phyloP scores from a whole-genome alignment of 2,797 vertebrate genomes.

The Coluber constrictor region DNA sequence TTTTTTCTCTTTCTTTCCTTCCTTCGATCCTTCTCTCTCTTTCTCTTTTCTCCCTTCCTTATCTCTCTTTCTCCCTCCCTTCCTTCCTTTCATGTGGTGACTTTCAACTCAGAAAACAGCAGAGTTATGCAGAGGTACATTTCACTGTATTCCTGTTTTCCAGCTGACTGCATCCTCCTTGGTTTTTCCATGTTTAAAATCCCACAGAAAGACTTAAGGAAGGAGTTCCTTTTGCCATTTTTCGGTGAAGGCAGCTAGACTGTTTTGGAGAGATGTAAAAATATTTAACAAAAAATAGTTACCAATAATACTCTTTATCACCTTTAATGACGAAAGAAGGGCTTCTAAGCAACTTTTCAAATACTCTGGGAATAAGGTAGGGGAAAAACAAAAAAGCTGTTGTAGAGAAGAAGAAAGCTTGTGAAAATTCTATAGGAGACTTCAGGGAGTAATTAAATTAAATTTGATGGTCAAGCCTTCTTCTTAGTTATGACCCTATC shows the following conservation, averaged over 20 bases:
- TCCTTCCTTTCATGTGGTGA: not conserved
- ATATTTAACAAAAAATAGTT: not conserved
- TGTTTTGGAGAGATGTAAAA: not conserved
- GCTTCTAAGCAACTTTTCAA: not conserved
- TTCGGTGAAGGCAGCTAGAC: not conserved
- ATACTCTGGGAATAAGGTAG: not conserved
- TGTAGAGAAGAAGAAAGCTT: not conserved
- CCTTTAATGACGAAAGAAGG: not conserved
- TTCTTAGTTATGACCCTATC: not conserved
- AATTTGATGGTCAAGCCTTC: not conserved
- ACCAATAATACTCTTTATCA: not conserved
- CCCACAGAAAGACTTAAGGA: not conserved
- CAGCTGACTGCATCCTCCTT: not conserved
- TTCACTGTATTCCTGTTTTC: not conserved
- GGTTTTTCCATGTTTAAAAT: not conserved
- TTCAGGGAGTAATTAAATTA: not conserved
- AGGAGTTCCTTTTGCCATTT: not conserved
- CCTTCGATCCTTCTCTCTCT: no score
- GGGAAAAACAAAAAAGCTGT: not conserved
- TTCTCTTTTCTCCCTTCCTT: no score
- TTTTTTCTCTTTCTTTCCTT: no score
- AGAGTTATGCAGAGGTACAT: not conserved
- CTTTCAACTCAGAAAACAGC: not conserved
- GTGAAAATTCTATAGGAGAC: not conserved
- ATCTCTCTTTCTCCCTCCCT: no score